Base-by-base conservation (phyloP, 2,113 vertebrate genomes). In the Megaleporinus macrocephalus region DNA sequence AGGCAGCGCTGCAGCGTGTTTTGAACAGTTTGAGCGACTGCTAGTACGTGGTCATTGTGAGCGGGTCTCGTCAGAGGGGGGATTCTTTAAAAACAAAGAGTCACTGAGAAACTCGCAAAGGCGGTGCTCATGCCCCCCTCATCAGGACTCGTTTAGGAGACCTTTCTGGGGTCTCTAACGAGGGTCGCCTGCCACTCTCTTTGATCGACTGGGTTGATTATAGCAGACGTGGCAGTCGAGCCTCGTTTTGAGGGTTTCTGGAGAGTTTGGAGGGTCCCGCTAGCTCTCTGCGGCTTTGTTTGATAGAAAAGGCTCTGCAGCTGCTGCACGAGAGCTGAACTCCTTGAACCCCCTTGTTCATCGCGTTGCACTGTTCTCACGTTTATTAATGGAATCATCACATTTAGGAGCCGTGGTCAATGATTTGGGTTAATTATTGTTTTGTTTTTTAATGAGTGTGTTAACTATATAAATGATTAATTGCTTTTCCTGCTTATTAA, bases 11-110 rank as follows among this genome's bases (percentile, higher is more conserved):
- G 36, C 51, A 47, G 47, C 27, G 59, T 47, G 57, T 78, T 24
- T 74, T 74, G 49, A 79, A 70, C 4, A 26, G 79, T 84, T 30
- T 84, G 83, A 86, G 76, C 59, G 84, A 88, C 83, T 89, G 86
- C 78, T 63, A 73, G 78, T 44, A 80, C 18, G 61, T 68, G 82
- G 77, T 44, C 15, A 12, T 74, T 61, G 70, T 26, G 80, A 88
- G 51, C 88, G 62, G 49, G 68, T 41, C 68, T 76, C 79, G 27
- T 80, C 66, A 26, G 70, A 79, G 55, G 68, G 69, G 29, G 22
- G 41, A 83, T 55, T 41, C 66, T 81, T 26, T 79, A 80, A 81
- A 86, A 88, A 88, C 83, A 88, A 85, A 77, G 70, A 68, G 69
- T 87, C 83, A 83, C 73, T 88, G 49, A 87, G 44, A 79, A 69